Percentiles rank a stretch among this genome's conserved stretches.
These are phyloP conservation scores for Pyrrhosoma nymphula DNA, from an alignment of 2,888 invertebrate species.

Conservation along the genomic window DNA sequence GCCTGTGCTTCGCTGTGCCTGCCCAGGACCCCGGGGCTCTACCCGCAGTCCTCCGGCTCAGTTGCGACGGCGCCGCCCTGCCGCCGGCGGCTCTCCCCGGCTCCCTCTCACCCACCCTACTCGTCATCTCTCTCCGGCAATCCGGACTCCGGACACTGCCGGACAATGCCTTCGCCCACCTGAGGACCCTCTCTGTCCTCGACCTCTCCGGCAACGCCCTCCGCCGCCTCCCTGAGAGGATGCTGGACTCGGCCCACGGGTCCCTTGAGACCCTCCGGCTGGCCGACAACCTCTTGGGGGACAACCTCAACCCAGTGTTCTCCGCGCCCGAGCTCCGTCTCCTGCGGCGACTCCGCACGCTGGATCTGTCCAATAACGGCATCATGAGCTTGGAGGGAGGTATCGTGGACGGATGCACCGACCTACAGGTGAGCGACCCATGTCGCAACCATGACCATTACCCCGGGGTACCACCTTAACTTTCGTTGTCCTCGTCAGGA, in stretches of 20 bases:
- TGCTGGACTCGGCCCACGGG: constrained; percentile 84
- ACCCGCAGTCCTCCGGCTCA: not conserved
- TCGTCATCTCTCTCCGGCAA: constrained; percentile 3
- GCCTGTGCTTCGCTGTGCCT: not conserved
- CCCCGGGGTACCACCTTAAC: too few species aligned
- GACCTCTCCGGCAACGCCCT: constrained; percentile 92
- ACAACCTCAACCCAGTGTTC: constrained; percentile 94
- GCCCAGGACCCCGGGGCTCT: not conserved
- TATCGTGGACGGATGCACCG: constrained; percentile 88
- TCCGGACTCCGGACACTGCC: not conserved
- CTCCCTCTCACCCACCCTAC: not conserved
- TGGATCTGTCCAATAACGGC: constrained; percentile 90
- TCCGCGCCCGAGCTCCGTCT: constrained; percentile 91
- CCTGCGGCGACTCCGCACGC: constrained; percentile 84
- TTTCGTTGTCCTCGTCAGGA: too few species aligned
- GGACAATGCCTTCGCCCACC: not conserved
- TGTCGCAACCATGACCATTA: not conserved
- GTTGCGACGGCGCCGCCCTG: constrained; percentile 2
- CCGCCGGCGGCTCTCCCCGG: not conserved
- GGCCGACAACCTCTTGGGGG: constrained; percentile 91
- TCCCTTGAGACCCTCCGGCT: constrained; percentile 86
- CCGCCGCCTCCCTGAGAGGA: constrained; percentile 87
- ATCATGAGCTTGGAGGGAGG: constrained; percentile 92
- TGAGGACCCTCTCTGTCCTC: constrained; percentile 83
- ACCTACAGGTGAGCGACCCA: not conserved